Base-by-base conservation (phyloP, 2,113 vertebrate species). In the Machaerirhynchus nigripectus region DNA sequence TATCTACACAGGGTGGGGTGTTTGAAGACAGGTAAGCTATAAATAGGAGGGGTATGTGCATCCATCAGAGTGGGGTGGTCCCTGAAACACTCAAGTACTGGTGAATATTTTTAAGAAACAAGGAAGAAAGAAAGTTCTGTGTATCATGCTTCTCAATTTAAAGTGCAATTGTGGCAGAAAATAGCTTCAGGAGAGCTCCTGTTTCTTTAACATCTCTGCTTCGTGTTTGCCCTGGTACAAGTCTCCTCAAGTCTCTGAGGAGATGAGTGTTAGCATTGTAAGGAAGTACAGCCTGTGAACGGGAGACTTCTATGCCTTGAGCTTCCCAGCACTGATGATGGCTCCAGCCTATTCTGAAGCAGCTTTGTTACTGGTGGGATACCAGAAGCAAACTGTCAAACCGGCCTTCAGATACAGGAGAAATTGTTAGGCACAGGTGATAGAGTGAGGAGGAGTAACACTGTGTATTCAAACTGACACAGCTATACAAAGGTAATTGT, bases 81-180 rank as follows among this genome's bases (percentile, higher is more conserved):
- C 90, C 84, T 94, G 92, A 85, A 94, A 79, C 71, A 90, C 57
- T 94, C 85, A 91, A 95, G 86, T 93, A 76, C 30, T 56, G 13
- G 49, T 78, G 59, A 94, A 90, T 87, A 76, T 83, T 88, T 79
- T 68, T 65, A 89, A 93, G 90, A 88, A 88, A 69, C 50, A 89
- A 71, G 12, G 17, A 81, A 64, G 49, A 44, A 33, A 42, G 20
- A 40, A 64, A 21, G 55, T 70, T 88, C 49, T 53, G 4, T 55
- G 53, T 73, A 53, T 64, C 56, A 53, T 49, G 37, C n/a, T 71
- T 88, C 46, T 64, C n/a, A 37, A 81, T 87, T 87, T 94, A 90
- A 96, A 94, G 92, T 97, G 93, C 95, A 79, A 23, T 79, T 96
- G 53, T 31, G 39, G 35, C 52, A 93, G 80, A 92, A 92, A 93